Conservation (phyloP, 2,113 vertebrate species). For the Cichladusa arquata region DNA sequence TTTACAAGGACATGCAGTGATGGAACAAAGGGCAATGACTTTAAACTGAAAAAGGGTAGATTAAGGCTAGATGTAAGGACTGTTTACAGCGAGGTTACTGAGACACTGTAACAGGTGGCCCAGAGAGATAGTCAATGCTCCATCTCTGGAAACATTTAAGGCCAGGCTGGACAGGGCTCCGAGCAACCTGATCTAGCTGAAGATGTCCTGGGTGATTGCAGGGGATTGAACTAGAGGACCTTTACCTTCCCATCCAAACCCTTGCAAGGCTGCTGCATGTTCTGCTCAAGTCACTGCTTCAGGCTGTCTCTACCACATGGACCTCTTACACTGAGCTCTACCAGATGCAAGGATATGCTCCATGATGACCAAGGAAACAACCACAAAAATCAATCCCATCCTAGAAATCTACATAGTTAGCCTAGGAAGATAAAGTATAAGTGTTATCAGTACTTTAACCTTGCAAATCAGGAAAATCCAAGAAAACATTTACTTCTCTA, state of each 20-base stretch:
- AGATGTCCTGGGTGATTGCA: not conserved
- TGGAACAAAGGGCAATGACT: not conserved
- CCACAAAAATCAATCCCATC: not conserved
- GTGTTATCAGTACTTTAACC: not conserved
- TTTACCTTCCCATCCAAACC: not conserved
- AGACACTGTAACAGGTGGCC: not conserved
- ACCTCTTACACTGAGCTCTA: not conserved
- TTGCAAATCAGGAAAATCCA: not conserved
- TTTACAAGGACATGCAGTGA: not conserved
- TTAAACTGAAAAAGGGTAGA: not conserved
- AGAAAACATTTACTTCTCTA: not conserved
- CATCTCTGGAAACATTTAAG: not conserved
- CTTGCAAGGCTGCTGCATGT: not conserved
- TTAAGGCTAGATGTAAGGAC: not conserved
- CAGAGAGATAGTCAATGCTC: not conserved
- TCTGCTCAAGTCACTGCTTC: not conserved
- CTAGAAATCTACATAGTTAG: not conserved
- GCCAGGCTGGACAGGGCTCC: not conserved
- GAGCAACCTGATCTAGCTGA: not conserved
- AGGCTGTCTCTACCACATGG: not conserved
- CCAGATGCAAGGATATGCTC: not conserved
- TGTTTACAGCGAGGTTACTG: not conserved
- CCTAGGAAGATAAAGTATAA: not conserved
- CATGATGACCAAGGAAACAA: not conserved
- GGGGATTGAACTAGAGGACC: not conserved